These are phyloP conservation scores for Subacronicta megacephala DNA, from an alignment of 2,888 invertebrate species.

Conservation along the genomic window DNA sequence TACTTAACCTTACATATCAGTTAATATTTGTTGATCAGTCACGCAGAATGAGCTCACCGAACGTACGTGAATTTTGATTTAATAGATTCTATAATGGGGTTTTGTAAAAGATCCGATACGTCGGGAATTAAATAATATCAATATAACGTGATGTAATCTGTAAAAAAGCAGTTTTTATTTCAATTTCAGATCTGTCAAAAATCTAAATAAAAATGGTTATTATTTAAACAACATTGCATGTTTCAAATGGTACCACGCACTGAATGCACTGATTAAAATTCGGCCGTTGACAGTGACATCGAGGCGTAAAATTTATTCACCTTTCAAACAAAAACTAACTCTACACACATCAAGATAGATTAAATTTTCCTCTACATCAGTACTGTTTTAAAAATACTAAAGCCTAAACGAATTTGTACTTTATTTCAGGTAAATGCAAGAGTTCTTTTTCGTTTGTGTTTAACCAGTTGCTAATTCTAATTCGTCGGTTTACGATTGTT, in stretches of 20 bases:
- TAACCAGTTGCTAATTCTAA: not conserved
- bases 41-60: too few species aligned
- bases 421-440: fast-evolving
- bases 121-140: too few species aligned
- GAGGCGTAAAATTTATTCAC: constrained; percentile 12
- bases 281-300: constrained; percentile 30
- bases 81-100: too few species aligned
- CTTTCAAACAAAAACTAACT: constrained; percentile 13
- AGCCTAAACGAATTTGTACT: constrained; percentile 8
- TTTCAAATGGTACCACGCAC: not conserved
- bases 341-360: fast-evolving
- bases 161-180: too few species aligned
- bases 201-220: not conserved
- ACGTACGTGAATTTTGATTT: too few species aligned
- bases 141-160: too few species aligned
- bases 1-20: too few species aligned
- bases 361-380: not conserved
- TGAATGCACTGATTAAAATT: constrained; percentile 23
- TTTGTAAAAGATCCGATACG: too few species aligned
- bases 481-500: constrained; percentile 19
- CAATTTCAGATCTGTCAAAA: too few species aligned
- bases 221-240: constrained; percentile 27
- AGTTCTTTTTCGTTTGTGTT: constrained; percentile 4
- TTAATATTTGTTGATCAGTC: too few species aligned
- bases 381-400: not conserved